A percentile compares a stretch with the other conserved stretches of the same genome.
phyloP scores from a whole-genome alignment of 2,888 invertebrate genomes.

The Hetaerina titia region DNA sequence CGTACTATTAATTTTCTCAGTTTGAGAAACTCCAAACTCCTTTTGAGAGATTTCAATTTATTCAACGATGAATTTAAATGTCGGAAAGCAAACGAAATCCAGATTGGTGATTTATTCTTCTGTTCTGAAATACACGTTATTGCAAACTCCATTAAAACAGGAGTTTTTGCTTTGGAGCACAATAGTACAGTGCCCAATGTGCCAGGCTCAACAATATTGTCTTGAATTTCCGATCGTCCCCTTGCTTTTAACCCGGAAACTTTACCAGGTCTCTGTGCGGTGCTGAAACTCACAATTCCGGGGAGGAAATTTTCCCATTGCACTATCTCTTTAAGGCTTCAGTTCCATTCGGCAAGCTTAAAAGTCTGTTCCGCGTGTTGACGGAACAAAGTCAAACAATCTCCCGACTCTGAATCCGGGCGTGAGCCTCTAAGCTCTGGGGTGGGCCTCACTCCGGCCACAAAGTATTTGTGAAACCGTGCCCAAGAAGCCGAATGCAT shows the following conservation, averaged over 20 bases:
- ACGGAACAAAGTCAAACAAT: no score
- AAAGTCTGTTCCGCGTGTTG: not conserved
- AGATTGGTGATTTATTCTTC: not conserved
- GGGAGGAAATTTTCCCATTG: not conserved
- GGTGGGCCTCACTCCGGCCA: not conserved
- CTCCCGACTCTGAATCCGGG: not conserved
- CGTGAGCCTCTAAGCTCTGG: not conserved
- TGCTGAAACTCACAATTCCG: not conserved
- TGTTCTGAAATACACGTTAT: not conserved
- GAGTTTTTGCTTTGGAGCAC: not conserved
- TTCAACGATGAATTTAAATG: not conserved
- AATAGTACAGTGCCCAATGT: not conserved
- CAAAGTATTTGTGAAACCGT: not conserved
- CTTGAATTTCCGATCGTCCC: not conserved
- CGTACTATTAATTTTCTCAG: not conserved
- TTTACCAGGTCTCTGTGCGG: not conserved
- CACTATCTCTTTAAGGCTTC: not conserved
- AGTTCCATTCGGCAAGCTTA: not conserved
- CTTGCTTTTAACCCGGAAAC: not conserved
- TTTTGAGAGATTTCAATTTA: conserved; percentile 24
- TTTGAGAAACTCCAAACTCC: not conserved
- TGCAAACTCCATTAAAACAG: conserved; percentile 3
- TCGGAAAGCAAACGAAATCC: not conserved
- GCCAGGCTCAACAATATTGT: not conserved
- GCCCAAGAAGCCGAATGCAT: not conserved